Base-by-base conservation (phyloP, 1,140 invertebrate species). In the Heliothis subflexa region DNA sequence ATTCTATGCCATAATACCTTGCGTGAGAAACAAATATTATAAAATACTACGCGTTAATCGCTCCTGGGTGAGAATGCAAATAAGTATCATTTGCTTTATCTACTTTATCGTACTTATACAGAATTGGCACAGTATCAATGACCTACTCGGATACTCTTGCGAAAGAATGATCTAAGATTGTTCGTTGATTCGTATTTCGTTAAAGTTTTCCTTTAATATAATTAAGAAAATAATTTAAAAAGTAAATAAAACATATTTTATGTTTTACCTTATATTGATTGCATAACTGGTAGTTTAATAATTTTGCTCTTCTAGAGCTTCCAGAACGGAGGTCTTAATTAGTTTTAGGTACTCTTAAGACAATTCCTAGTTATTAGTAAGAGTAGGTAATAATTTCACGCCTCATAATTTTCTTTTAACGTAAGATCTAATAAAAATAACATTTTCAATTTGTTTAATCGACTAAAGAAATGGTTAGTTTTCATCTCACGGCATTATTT, bases 1-100 rank as follows among this genome's bases (percentile, higher is more conserved):
- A 18, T 66, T 10, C 13, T 55, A 77, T 62, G 62, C n/a, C 64
- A 70, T 73, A 45, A 52, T 78, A n/a, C n/a, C 21, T 45, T 66
- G 54, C 45, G 11, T 47, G 13, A 66, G 28, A 54, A 76, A n/a
- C 28, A 54, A 71, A 55, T 49, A 71, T 54, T 40, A 47, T 16
- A 62, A 64, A 62, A 33, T 50, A 16, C 55, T 12, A 18, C 54
- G 40, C 59, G 52, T 5, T 73, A 57, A 25, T 71, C 33, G 50
- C 12, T 28, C 12, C 16, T n/a, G 33, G 3, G 50, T 12, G 33
- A 55, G 33, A 14, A 72, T 40, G 45, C 14, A 18, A 72, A 28
- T 52, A n/a, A 55, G 54, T 57, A 45, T 47, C 9, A 66, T 21
- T 72, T 57, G 57, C 52, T 14, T 16, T 52, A 52, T 28, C 61